These are phyloP conservation scores for Cerceris ruficornis DNA, from an alignment of 2,888 invertebrate species.

Conservation along the genomic window DNA sequence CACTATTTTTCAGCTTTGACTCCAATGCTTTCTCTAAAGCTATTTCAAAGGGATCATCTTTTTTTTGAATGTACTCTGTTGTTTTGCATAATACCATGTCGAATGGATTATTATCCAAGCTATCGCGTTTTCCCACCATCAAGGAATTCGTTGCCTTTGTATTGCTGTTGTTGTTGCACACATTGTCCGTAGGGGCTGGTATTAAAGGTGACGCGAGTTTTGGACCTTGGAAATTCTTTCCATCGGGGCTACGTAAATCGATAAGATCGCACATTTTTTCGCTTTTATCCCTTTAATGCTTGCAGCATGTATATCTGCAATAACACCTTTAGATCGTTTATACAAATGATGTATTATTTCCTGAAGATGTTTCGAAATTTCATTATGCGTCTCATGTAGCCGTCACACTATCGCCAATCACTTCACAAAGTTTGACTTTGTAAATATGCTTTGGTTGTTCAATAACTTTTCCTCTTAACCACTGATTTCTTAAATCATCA, in stretches of 20 bases:
- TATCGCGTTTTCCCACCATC: slow-evolving; percentile 59
- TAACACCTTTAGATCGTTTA: neutral
- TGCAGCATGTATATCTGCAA: neutral
- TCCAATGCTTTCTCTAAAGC: slow-evolving; percentile 69
- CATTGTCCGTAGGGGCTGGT: slow-evolving; percentile 61
- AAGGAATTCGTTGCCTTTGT: slow-evolving; percentile 7
- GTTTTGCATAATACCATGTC: slow-evolving; percentile 72
- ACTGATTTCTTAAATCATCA: neutral
- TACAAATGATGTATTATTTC: slow-evolving; percentile 9
- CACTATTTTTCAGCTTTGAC: slow-evolving; percentile 22
- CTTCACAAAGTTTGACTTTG: neutral
- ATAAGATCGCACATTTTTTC: slow-evolving; percentile 75
- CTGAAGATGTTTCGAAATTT: slow-evolving; percentile 13
- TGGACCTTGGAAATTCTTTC: slow-evolving; percentile 45
- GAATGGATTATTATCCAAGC: slow-evolving; percentile 77
- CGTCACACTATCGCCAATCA: slow-evolving; percentile 15
- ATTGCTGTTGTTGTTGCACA: slow-evolving; percentile 20
- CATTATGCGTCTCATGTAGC: slow-evolving; percentile 18
- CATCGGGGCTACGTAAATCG: slow-evolving; percentile 72
- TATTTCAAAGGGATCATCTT: slow-evolving; percentile 77
- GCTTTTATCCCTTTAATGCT: neutral
- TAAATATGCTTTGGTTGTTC: neutral
- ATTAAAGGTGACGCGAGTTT: slow-evolving; percentile 75
- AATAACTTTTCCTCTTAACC: neutral
- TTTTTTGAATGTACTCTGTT: slow-evolving; percentile 73